These are phyloP conservation scores for Agrilus cyanescens DNA, from an alignment of 2,888 invertebrate species.

Conservation along the genomic window DNA sequence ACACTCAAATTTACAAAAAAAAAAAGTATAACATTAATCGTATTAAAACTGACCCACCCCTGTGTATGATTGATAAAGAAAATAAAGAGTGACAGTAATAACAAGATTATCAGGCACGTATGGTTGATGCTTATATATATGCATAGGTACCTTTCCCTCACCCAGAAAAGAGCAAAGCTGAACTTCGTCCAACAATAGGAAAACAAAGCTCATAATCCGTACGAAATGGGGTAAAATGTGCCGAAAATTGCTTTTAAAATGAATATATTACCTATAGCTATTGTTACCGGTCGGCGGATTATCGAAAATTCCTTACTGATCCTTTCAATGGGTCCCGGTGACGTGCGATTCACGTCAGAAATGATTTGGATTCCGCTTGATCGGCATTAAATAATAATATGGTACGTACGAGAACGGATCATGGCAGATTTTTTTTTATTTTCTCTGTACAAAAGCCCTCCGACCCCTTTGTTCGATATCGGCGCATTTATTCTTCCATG, in stretches of 20 bases:
- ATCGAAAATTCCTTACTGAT: constrained; percentile 23
- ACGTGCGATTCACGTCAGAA: constrained; percentile 28
- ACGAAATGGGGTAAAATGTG: constrained; percentile 32
- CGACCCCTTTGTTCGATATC: too few species aligned
- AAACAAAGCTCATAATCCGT: constrained; percentile 24
- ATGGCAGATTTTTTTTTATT: too few species aligned
- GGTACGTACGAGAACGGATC: too few species aligned
- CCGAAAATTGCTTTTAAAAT: constrained; percentile 33
- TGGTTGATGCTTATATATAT: too few species aligned
- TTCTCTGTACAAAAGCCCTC: too few species aligned
- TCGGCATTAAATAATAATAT: constrained; percentile 11
- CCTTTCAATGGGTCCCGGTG: constrained; percentile 23
- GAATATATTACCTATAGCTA: constrained; percentile 30
- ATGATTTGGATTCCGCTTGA: constrained; percentile 26
- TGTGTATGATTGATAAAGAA: too few species aligned
- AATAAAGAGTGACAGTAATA: too few species aligned
- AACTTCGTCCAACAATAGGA: constrained; percentile 8
- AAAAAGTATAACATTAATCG: too few species aligned
- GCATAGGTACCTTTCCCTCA: background rate
- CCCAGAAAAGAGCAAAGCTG: constrained; percentile 12
- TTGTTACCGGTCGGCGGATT: constrained; percentile 29
- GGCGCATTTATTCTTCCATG: too few species aligned
- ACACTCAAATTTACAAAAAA: too few species aligned
- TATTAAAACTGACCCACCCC: too few species aligned
- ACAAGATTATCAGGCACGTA: too few species aligned